Base-by-base conservation (phyloP, 2,113 vertebrate species). In the Burhinus oedicnemus region DNA sequence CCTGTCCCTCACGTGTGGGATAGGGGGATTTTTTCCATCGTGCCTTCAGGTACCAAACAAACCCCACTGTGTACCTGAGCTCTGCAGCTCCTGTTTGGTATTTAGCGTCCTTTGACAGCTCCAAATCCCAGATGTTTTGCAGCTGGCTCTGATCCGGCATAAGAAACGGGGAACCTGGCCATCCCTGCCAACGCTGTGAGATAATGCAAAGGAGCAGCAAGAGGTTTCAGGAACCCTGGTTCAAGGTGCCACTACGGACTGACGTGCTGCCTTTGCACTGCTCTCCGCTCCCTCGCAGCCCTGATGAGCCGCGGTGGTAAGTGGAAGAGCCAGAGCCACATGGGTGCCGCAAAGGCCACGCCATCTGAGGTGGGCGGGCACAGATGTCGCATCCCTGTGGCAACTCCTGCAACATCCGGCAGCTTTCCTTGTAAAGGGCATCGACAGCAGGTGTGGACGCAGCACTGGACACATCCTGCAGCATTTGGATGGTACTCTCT, bases 1-100 rank as follows among this genome's bases (percentile, higher is more conserved):
- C 32, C 75, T 29, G 17, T 44, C 30, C 32, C 27, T 16, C 61
- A 3, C 1, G 0, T 0, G 0, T 57, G 36, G 30, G 18, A 52
- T 88, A 83, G 8, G 34, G 20, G 62, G 29, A 17, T 15, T 72
- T 82, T 47, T 68, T 23, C 60, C 44, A 57, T 1, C 0, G 0
- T 44, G n/a, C 26, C 27, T 27, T 74, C 49, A 40, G 30, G 11
- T 65, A 34, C 40, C 18, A 62, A 49, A 42, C 5, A 30, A 65
- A 65, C 30, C 40, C 16, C 27, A 19, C 19, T 7, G 5, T 3
- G 2, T 20, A 22, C 34, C 13, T 29, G 38, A 83, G 47, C 42
- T 58, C 74, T 66, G 32, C n/a, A 16, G 47, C 22, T 76, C 52
- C 78, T 27, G 3, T 16, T 32, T n/a, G 38, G 18, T 22, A 19